A percentile compares a stretch with the other conserved stretches of the same genome.
Evolutionary conservation across 2,113 vertebrate species (phyloP).

Genomic region (Nettapus auritus): DNA sequence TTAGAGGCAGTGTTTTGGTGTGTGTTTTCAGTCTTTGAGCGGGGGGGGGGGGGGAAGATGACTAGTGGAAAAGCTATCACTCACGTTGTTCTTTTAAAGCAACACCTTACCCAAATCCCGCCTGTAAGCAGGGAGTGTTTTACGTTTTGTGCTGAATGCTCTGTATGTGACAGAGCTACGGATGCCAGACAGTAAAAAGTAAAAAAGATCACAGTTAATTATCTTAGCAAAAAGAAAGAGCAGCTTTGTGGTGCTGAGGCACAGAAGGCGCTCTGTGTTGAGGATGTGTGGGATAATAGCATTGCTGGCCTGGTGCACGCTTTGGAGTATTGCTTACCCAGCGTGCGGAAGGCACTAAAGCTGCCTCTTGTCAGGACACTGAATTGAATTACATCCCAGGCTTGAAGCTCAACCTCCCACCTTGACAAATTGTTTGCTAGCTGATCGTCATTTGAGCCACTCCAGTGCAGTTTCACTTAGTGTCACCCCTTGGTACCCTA

Average conservation of each 20-base stretch:
- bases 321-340: not conserved
- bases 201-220: not conserved
- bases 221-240: not conserved
- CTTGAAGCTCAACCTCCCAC: conserved; percentile 33
- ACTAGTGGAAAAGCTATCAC: rapidly evolving
- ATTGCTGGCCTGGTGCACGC: not conserved
- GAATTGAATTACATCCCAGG: not conserved
- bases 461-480: not conserved
- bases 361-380: not conserved
- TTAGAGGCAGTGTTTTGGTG: not conserved
- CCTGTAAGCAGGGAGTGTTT: rapidly evolving
- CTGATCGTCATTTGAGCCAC: not conserved
- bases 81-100: rapidly evolving
- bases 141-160: not conserved
- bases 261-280: not conserved
- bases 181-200: not conserved
- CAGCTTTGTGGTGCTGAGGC: not conserved
- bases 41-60: no score
- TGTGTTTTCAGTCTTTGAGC: rapidly evolving
- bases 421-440: conserved; percentile 31
- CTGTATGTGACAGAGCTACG: not conserved
- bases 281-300: rapidly evolving
- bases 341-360: not conserved
- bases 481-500: not conserved
- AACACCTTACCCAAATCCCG: rapidly evolving